Percentiles rank a stretch among this genome's conserved stretches.
Evolutionary conservation across 1,140 invertebrate genomes (phyloP).

Genomic region (Wiebesia pumilae): DNA sequence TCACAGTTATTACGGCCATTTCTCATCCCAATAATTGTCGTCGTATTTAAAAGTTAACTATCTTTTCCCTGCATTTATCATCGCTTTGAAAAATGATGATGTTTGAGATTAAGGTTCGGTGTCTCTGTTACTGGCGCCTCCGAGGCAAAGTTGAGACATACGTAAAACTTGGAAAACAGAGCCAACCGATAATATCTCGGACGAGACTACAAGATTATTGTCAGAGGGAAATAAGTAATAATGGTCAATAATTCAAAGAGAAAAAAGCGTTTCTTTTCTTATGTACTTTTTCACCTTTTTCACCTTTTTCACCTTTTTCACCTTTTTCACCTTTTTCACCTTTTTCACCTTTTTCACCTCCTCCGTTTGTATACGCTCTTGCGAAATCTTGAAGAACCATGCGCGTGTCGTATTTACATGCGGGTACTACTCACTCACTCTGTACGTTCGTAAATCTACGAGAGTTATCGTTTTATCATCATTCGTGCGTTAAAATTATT

Average conservation of each 20-base stretch:
- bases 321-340: background rate
- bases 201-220: constrained; percentile 6
- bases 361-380: constrained; percentile 51
- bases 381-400: background rate
- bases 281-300: background rate
- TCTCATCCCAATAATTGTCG: constrained; percentile 1
- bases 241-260: constrained; percentile 16
- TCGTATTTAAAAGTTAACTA: background rate
- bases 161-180: constrained; percentile 21
- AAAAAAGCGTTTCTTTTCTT: background rate
- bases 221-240: constrained; percentile 5
- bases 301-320: too few relatives aligned
- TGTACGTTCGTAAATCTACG: background rate
- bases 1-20: background rate
- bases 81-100: constrained; percentile 1
- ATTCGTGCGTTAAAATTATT: background rate
- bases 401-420: background rate
- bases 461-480: background rate
- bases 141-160: background rate
- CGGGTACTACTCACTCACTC: background rate
- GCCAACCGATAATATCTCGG: background rate
- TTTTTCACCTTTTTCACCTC: too few relatives aligned
- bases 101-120: background rate
- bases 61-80: constrained; percentile 5
- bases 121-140: background rate